Percentiles rank a stretch among this genome's conserved stretches.
Conservation (phyloP, 2,797 vertebrate species). For the Paratrypauchen microcephalus region DNA sequence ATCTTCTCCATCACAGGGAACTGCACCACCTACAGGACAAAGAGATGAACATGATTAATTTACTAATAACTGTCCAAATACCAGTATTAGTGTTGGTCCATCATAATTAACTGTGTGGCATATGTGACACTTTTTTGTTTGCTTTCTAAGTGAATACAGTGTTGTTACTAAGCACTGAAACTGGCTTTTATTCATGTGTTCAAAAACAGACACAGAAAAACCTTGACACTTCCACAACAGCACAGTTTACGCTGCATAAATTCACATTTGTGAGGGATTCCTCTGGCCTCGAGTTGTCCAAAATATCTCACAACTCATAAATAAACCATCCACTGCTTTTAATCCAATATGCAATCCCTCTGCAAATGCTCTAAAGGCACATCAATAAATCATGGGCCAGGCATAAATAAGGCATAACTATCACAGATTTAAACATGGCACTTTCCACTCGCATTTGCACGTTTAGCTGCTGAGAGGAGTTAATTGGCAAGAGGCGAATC, state of each 20-base stretch:
- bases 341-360: constrained; percentile 72
- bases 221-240: constrained; percentile 3
- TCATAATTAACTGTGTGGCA: not conserved
- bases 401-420: constrained; percentile 63
- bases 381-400: constrained; percentile 55
- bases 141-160: not conserved
- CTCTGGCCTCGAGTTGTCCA: constrained; percentile 12
- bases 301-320: constrained; percentile 61
- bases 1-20: constrained; percentile 83
- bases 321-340: constrained; percentile 69
- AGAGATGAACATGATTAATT: constrained; percentile 1
- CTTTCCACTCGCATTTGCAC: constrained; percentile 38
- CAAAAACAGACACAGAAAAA: constrained; percentile 7
- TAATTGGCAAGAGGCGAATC: constrained; percentile 38
- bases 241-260: constrained; percentile 8
- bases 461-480: constrained; percentile 11
- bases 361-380: constrained; percentile 46
- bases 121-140: not conserved
- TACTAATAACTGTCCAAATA: not conserved
- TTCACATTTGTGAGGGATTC: constrained; percentile 15
- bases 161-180: not conserved
- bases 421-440: constrained; percentile 34
- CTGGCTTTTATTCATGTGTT: not conserved
- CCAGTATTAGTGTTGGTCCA: not conserved
- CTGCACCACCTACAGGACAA: constrained; percentile 39